These are phyloP conservation scores for Pseudoatta argentina DNA, from an alignment of 1,140 invertebrate species.

Conservation along the genomic window DNA sequence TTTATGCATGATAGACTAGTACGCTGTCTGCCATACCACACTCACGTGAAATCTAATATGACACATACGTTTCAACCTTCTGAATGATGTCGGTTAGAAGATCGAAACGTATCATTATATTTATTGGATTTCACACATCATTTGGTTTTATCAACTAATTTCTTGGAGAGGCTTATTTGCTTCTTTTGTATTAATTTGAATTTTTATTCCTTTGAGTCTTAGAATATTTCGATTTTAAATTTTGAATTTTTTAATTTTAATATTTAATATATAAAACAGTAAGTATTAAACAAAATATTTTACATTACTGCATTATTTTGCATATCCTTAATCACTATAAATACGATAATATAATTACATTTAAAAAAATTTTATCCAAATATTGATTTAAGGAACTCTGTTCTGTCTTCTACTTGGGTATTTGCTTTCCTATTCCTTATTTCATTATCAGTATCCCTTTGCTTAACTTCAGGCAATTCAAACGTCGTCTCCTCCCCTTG, in stretches of 20 bases:
- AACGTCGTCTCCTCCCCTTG: constrained; percentile 73
- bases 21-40: too few species aligned
- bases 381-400: constrained; percentile 86
- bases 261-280: background rate
- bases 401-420: constrained; percentile 81
- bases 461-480: constrained; percentile 81
- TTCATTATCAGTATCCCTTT: constrained; percentile 84
- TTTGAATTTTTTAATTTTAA: background rate
- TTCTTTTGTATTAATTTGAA: too few species aligned
- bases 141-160: too few species aligned
- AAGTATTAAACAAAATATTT: background rate
- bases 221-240: too few species aligned
- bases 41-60: too few species aligned
- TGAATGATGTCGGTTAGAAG: too few species aligned
- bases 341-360: constrained; percentile 36
- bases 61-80: too few species aligned
- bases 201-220: too few species aligned
- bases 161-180: too few species aligned
- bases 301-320: background rate
- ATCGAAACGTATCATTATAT: too few species aligned
- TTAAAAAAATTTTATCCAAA: constrained; percentile 78
- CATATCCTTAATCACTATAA: background rate
- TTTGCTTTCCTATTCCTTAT: constrained; percentile 80
- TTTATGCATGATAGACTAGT: too few species aligned
- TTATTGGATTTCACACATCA: too few species aligned